These are phyloP conservation scores for Pseudorhombus dupliciocellatus DNA, from an alignment of 2,113 vertebrate genomes.

Conservation along the genomic window DNA sequence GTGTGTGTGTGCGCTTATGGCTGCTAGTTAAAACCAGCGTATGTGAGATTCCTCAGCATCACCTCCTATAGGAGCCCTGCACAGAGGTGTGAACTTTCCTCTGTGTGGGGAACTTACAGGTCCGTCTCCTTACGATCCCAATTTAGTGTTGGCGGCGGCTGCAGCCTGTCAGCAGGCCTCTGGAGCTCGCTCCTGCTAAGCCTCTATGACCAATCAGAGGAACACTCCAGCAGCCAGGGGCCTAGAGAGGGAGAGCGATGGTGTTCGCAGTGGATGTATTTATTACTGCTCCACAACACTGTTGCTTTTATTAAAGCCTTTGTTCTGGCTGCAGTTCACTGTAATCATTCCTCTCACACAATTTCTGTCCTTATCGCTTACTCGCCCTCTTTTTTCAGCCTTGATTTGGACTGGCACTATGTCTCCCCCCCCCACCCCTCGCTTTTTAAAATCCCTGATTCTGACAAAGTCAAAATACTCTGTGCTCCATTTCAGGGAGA, in stretches of 20 bases:
- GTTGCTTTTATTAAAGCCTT: constrained; percentile 73
- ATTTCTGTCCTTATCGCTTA: constrained; percentile 17
- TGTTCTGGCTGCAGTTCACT: constrained; percentile 64
- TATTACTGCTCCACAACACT: constrained; percentile 71
- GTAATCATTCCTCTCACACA: constrained; percentile 51
- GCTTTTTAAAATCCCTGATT: constrained; percentile 7
- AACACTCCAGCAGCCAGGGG: constrained; percentile 37
- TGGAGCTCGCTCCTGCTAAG: constrained; percentile 64
- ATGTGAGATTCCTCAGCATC: not conserved
- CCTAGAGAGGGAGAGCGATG: constrained; percentile 6
- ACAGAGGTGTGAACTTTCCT: not conserved
- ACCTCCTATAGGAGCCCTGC: constrained; percentile 1
- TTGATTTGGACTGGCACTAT: constrained; percentile 19
- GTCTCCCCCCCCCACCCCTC: constrained; percentile 1
- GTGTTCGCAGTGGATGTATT: constrained; percentile 67
- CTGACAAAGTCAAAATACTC: not conserved
- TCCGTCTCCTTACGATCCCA: not conserved
- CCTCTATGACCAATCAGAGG: constrained; percentile 58
- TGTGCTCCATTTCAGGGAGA: not conserved
- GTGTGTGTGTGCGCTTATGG: not conserved
- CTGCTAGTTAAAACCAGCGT: constrained; percentile 27
- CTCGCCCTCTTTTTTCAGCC: constrained; percentile 4
- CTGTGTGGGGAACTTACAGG: not conserved
- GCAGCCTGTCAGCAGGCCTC: constrained; percentile 65
- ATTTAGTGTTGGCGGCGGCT: constrained; percentile 8